Conservation (phyloP, 2,888 invertebrate species). For the Acanthosoma haemorrhoidale region DNA sequence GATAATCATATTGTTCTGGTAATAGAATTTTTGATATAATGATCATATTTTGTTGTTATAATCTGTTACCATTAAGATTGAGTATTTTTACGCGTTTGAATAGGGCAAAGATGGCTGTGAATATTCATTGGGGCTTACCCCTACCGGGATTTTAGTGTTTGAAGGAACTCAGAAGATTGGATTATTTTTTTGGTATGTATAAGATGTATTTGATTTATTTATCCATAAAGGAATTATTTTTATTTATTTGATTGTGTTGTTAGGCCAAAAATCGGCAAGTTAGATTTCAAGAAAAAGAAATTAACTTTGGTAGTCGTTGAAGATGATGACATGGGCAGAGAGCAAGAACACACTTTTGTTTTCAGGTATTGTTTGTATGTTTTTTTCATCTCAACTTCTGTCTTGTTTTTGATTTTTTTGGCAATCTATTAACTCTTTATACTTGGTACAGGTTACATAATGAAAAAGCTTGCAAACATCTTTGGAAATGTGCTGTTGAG, state of each 20-base stretch:
- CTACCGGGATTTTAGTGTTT: slow-evolving; percentile 96
- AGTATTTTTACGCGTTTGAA: slow-evolving; percentile 30
- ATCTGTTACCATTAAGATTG: neutral
- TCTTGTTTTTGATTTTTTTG: neutral
- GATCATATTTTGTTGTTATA: neutral
- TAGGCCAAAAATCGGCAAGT: slow-evolving; percentile 91
- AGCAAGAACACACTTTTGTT: slow-evolving; percentile 98
- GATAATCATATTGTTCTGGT: slow-evolving; percentile 95
- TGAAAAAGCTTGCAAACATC: slow-evolving; percentile 97
- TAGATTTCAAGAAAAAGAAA: slow-evolving; percentile 98
- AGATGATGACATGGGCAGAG: slow-evolving; percentile 93
- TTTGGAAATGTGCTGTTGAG: slow-evolving; percentile 99
- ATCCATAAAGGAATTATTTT: neutral
- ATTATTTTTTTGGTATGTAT: slow-evolving; percentile 79
- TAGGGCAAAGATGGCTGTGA: slow-evolving; percentile 90
- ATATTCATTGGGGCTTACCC: slow-evolving; percentile 93
- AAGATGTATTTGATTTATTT: neutral
- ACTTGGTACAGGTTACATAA: slow-evolving; percentile 67
- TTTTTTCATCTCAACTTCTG: neutral
- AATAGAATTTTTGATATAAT: slow-evolving; percentile 40
- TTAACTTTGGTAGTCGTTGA: slow-evolving; percentile 95
- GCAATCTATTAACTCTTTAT: neutral
- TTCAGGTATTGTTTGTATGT: slow-evolving; percentile 57
- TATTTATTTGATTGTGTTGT: neutral
- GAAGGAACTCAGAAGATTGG: slow-evolving; percentile 96